Evolutionary conservation across 2,113 vertebrate species (phyloP).

Genomic region (Amazona guildingii): DNA sequence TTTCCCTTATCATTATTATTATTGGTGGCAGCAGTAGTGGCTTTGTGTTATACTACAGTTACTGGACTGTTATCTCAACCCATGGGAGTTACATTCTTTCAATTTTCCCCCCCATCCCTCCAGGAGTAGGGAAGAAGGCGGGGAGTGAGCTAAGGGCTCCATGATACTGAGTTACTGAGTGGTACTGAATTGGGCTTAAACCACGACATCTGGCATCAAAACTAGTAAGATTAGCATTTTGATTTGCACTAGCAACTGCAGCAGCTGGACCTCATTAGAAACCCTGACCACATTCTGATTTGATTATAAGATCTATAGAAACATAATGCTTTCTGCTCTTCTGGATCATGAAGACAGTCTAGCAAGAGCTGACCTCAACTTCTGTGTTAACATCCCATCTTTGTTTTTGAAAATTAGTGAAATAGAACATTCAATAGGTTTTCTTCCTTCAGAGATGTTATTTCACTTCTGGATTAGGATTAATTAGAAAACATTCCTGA

Average conservation of each 20-base stretch:
- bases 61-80: too few relatives aligned
- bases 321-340: background rate
- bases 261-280: background rate
- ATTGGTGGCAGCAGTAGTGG: too few relatives aligned
- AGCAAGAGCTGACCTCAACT: background rate
- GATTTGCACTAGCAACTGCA: background rate
- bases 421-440: background rate
- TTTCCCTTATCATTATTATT: too few relatives aligned
- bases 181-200: too few relatives aligned
- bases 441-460: background rate
- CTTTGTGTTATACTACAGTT: too few relatives aligned
- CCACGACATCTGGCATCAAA: background rate
- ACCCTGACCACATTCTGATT: background rate
- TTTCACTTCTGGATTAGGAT: background rate
- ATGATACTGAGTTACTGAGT: too few relatives aligned
- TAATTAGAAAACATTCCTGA: background rate
- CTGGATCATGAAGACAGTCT: background rate
- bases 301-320: background rate
- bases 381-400: background rate
- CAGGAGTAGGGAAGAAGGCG: too few relatives aligned
- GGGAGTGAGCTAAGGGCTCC: too few relatives aligned
- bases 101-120: too few relatives aligned
- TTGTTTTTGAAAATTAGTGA: background rate
- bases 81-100: too few relatives aligned
- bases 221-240: background rate